Evolutionary conservation across 2,888 invertebrate species (phyloP), one percentile per base, ranked within the genome.

Genomic region (Saturnia japonica): DNA sequence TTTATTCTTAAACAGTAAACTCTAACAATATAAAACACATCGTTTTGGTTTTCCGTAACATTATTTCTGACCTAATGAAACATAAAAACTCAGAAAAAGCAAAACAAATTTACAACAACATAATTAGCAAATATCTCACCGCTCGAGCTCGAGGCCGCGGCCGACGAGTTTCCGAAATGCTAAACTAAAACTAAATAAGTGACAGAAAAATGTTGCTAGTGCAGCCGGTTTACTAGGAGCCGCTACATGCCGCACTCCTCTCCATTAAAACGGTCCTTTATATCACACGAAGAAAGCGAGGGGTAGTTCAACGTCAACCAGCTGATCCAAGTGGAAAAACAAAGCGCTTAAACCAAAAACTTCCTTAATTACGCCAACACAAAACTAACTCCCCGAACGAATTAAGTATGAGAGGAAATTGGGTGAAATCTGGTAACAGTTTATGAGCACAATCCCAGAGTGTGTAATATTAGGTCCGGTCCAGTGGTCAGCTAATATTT

Each of bases 101-200:
- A 85, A 89, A 92, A 92, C 91, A 89, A 91, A 93, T 90, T 90
- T 88, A 86, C 88, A 89, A 88, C 88, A 88, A 89, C 87, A 82
- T 90, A 92, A 93, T 93, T 93, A 90, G 86, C 88, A 82, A 89
- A 92, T 93, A 91, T 88, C 90, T 93, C 93, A 91, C 88, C 88
- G 91, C 89, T 91, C 80, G 78, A 88, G 78, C 88, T 88, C 90
- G 88, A 14, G 11, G 28, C 14, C 90, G 88, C 14, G 11, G 28
- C 14, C 83, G 83, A 75, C 74, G 82, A 85, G 87, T 87, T 86
- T 83, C 85, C 86, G 83, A 85, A 89, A 89, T 85, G 87, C 87
- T 86, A 86, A 88, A 87, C 89, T 88, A 88, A 88, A 91, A 91
- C 90, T 91, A 91, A 91, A 89, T 90, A 89, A 89, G 89, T 91